A percentile compares a stretch with the other conserved stretches of the same genome.
These are phyloP conservation scores for Deroplatys truncata DNA, from an alignment of 2,888 invertebrate species.

Conservation along the genomic window DNA sequence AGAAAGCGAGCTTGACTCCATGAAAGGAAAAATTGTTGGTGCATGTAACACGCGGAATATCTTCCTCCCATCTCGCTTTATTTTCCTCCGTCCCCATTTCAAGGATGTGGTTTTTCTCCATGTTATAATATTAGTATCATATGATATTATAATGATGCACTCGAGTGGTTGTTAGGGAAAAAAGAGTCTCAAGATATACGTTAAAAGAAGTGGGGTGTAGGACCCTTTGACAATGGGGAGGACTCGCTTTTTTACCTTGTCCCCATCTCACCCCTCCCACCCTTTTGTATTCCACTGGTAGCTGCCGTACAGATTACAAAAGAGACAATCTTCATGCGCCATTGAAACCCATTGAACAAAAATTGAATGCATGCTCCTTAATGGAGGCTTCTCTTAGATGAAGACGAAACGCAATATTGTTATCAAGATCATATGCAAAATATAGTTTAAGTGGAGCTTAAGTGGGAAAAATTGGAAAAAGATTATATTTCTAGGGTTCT, in stretches of 20 bases:
- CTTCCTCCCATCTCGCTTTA: neutral
- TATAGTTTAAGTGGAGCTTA: too few relatives aligned
- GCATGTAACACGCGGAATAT: neutral
- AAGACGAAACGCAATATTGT: too few relatives aligned
- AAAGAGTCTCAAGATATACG: neutral
- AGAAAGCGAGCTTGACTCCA: neutral
- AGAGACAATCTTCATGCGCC: neutral
- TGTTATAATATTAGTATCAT: constrained; percentile 11
- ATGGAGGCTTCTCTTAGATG: neutral
- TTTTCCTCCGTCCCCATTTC: neutral
- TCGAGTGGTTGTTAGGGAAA: neutral
- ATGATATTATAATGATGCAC: neutral
- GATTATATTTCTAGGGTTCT: too few relatives aligned
- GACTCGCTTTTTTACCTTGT: neutral
- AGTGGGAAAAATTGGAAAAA: too few relatives aligned
- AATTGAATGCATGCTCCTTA: neutral
- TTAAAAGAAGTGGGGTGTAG: neutral
- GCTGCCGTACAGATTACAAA: neutral
- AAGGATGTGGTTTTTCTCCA: constrained; percentile 3
- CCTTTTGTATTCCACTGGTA: neutral
- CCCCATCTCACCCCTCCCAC: neutral
- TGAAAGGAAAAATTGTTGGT: neutral
- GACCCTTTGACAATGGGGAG: neutral
- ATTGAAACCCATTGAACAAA: neutral
- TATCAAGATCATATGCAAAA: too few relatives aligned